Percentiles rank a stretch among this genome's conserved stretches.
phyloP scores from a whole-genome alignment of 1,140 invertebrate genomes.

The Cydia pomonella region DNA sequence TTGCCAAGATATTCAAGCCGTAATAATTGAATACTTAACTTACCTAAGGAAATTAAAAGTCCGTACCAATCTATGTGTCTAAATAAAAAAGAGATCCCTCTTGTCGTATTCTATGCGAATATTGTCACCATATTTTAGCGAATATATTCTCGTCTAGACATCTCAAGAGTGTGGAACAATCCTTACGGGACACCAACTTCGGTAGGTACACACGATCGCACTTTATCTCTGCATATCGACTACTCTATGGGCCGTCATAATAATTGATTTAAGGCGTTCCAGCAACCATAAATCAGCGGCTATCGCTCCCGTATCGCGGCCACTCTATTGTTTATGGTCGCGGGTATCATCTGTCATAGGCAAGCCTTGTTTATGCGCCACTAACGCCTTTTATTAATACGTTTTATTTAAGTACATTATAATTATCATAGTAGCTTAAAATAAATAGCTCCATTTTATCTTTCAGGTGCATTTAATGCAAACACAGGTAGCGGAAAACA shows the following conservation, averaged over 20 bases:
- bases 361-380: constrained; percentile 50
- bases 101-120: no score
- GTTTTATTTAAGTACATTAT: constrained; percentile 31
- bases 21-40: no score
- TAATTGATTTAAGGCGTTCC: constrained; percentile 59
- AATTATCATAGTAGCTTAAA: constrained; percentile 35
- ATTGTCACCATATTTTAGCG: no score
- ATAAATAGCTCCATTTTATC: constrained; percentile 32
- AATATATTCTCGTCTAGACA: no score
- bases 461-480: constrained; percentile 32
- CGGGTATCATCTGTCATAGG: constrained; percentile 59
- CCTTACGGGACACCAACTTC: neutral
- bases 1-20: no score
- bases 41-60: no score
- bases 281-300: constrained; percentile 57
- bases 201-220: neutral
- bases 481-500: constrained; percentile 30
- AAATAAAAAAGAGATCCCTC: no score
- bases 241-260: constrained; percentile 41
- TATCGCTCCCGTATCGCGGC: constrained; percentile 56
- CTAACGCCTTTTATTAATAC: constrained; percentile 40
- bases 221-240: constrained; percentile 32
- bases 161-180: neutral
- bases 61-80: no score
- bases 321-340: constrained; percentile 64